A percentile compares a stretch with the other conserved stretches of the same genome.
phyloP scores from a whole-genome alignment of 2,888 invertebrate species.

The Oscheius sp. region DNA sequence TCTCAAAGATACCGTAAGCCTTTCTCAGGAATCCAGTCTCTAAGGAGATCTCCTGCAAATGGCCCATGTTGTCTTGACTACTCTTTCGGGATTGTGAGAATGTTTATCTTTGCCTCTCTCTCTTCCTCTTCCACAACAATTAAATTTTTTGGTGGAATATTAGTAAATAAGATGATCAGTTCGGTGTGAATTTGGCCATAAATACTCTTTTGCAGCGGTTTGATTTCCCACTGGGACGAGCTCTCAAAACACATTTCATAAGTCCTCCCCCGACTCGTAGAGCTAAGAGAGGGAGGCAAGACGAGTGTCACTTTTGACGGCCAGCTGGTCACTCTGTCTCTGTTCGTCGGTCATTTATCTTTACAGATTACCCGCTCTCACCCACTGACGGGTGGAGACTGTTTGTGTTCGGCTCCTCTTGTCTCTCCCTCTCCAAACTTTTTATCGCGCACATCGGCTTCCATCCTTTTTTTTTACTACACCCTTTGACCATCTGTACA shows the following conservation, averaged over 20 bases:
- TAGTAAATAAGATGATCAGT: neutral
- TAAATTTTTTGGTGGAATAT: no score
- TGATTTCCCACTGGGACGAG: slow-evolving; percentile 16
- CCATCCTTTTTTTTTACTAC: neutral
- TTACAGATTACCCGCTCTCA: neutral
- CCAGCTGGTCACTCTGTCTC: neutral
- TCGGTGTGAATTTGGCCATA: neutral
- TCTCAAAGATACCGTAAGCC: slow-evolving; percentile 7
- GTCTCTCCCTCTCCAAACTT: slow-evolving; percentile 11
- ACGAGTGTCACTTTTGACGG: slow-evolving; percentile 22
- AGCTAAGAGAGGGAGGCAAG: neutral
- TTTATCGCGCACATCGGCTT: neutral
- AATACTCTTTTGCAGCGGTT: slow-evolving; percentile 1
- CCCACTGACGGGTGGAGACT: neutral
- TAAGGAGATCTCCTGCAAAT: neutral
- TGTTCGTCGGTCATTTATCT: slow-evolving; percentile 3
- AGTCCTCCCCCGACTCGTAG: neutral
- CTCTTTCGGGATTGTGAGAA: neutral
- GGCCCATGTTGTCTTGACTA: neutral
- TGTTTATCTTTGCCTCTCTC: neutral
- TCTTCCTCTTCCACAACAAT: neutral
- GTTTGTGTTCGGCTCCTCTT: slow-evolving; percentile 4
- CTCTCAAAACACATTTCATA: neutral
- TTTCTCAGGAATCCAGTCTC: no score
- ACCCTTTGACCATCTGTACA: neutral